Evolutionary conservation across 2,113 vertebrate species (phyloP).

Genomic region (Nothobranchius kuhntae): DNA sequence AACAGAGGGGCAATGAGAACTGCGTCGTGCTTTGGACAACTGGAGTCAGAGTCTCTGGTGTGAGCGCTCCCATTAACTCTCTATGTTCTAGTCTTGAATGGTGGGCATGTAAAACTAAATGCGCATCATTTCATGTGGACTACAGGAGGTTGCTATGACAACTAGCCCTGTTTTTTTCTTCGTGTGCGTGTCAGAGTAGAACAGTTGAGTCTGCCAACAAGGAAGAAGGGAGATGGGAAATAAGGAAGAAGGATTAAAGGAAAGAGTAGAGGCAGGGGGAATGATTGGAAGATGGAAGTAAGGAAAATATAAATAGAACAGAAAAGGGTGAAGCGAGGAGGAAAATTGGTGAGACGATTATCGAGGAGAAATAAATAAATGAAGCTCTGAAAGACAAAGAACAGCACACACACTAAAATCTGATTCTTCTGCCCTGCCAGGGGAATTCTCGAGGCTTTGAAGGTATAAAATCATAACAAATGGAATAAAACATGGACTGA

Average conservation of each 20-base stretch:
- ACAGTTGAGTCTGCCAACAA: conserved; percentile 61
- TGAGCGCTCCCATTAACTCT: conserved; percentile 62
- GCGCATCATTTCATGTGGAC: conserved; percentile 61
- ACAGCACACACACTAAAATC: background rate
- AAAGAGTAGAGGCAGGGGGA: background rate
- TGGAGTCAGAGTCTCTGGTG: conserved; percentile 30
- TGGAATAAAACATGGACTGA: background rate
- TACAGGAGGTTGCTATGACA: conserved; percentile 75
- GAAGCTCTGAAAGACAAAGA: background rate
- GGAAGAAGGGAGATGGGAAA: conserved; percentile 1
- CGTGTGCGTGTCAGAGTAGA: conserved; percentile 67
- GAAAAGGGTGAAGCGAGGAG: background rate
- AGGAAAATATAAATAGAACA: background rate
- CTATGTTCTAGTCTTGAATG: conserved; percentile 60
- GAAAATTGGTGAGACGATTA: background rate
- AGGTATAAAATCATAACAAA: conserved; percentile 10
- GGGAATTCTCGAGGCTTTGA: conserved; percentile 9
- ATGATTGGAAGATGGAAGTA: background rate
- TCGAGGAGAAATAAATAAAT: background rate
- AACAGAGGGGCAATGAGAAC: background rate
- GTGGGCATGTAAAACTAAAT: conserved; percentile 78
- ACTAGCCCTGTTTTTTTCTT: conserved; percentile 73
- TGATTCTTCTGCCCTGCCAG: background rate
- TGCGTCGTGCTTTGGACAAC: conserved; percentile 4
- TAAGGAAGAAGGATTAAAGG: conserved; percentile 6